Conservation (phyloP, 2,888 invertebrate species). For the Embidobia sp. region DNA sequence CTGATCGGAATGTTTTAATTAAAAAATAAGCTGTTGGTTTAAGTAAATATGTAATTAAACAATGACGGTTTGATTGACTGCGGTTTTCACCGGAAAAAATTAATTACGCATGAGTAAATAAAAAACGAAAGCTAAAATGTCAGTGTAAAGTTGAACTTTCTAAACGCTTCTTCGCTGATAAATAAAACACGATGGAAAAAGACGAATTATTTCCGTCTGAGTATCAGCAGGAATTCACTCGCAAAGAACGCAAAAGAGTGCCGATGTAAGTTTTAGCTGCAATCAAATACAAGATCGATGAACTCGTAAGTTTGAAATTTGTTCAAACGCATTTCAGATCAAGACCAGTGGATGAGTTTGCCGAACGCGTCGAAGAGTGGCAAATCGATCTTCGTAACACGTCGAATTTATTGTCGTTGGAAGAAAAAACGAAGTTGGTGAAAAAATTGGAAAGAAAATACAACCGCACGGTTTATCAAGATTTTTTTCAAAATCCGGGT, state of each 20-base stretch:
- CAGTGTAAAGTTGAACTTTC: constrained; percentile 24
- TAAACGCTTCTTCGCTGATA: constrained; percentile 12
- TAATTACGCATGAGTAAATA: constrained; percentile 8
- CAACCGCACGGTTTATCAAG: constrained; percentile 67
- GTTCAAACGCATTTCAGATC: constrained; percentile 38
- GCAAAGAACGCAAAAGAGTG: constrained; percentile 57
- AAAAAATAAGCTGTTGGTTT: no score
- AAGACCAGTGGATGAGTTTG: constrained; percentile 65
- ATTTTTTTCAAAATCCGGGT: constrained; percentile 67
- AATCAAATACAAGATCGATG: not conserved
- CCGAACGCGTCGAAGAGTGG: constrained; percentile 67
- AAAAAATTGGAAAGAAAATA: constrained; percentile 68
- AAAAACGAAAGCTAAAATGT: constrained; percentile 31
- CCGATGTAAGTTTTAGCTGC: constrained; percentile 64
- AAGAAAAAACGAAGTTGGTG: constrained; percentile 67
- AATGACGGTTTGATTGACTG: not conserved
- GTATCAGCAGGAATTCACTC: constrained; percentile 67
- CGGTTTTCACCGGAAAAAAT: constrained; percentile 24
- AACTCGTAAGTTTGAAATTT: constrained; percentile 7
- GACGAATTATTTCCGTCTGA: constrained; percentile 67
- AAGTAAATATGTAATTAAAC: no score
- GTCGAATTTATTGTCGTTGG: constrained; percentile 60
- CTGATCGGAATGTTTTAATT: no score
- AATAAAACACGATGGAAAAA: constrained; percentile 47
- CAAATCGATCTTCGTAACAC: constrained; percentile 67